Evolutionary conservation across 2,888 invertebrate species (phyloP).

Genomic region (Danaus chrysippus): DNA sequence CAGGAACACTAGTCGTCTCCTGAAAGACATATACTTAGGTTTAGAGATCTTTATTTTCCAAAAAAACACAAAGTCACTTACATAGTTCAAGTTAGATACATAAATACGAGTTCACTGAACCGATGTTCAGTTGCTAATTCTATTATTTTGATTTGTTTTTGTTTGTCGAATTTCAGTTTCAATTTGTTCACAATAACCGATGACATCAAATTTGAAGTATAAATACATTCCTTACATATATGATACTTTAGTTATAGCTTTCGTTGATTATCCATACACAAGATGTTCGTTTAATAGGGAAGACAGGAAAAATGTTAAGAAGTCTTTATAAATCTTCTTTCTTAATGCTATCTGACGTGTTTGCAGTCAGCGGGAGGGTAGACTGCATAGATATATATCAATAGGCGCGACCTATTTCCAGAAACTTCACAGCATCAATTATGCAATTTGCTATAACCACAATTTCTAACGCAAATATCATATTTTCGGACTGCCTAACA

Average conservation of each 20-base stretch:
- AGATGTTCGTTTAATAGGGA: too few species aligned
- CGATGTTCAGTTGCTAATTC: too few species aligned
- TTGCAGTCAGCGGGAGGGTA: not conserved
- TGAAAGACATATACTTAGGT: conserved; percentile 45
- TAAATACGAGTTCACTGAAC: too few species aligned
- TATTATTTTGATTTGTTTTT: too few species aligned
- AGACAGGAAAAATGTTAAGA: too few species aligned
- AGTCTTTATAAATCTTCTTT: too few species aligned
- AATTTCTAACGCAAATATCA: too few species aligned
- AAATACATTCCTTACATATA: too few species aligned
- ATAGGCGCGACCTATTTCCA: conserved; percentile 54
- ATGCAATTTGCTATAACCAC: conserved; percentile 20
- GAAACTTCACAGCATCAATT: conserved; percentile 41
- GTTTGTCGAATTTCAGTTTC: too few species aligned
- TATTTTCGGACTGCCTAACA: not conserved
- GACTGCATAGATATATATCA: conserved; percentile 24
- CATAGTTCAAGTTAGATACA: conserved; percentile 14
- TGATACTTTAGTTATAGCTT: conserved; percentile 18
- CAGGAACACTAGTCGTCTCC: conserved; percentile 55
- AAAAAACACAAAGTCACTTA: conserved; percentile 9
- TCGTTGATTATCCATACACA: not conserved
- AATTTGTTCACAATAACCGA: too few species aligned
- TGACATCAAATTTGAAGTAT: too few species aligned
- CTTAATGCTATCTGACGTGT: too few species aligned
- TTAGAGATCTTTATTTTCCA: conserved; percentile 1